Conservation (phyloP, 2,113 vertebrate genomes). For the Phaethon lepturus region DNA sequence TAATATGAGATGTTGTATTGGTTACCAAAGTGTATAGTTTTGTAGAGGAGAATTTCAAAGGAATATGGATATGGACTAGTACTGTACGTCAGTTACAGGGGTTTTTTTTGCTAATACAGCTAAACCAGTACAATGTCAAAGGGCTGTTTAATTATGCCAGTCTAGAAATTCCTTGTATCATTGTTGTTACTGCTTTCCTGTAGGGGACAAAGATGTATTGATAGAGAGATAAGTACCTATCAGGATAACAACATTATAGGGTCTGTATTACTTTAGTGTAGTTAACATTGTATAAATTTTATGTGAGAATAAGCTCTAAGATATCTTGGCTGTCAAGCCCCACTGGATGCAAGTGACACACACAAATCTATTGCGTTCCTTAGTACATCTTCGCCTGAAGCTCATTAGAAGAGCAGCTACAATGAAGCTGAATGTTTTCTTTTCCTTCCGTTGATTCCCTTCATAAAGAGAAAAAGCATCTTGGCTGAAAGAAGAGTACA, state of each 20-base stretch:
- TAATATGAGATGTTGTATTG: background rate
- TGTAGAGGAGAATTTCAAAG: background rate
- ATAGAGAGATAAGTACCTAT: background rate
- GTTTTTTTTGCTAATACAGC: background rate
- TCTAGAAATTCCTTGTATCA: background rate
- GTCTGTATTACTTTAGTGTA: background rate
- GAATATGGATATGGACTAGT: background rate
- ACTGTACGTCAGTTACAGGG: background rate
- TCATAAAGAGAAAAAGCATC: background rate
- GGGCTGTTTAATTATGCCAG: background rate
- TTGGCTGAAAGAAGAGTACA: background rate
- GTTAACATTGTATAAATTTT: background rate
- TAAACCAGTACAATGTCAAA: background rate
- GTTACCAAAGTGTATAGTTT: background rate
- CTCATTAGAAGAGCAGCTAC: background rate
- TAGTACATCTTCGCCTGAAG: background rate
- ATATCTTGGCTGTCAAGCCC: background rate
- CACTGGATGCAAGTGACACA: background rate
- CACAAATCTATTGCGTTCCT: background rate
- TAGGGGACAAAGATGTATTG: background rate
- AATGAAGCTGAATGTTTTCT: background rate
- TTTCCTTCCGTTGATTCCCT: too few relatives aligned
- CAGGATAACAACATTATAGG: background rate
- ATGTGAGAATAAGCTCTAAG: background rate
- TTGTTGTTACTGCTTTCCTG: background rate